A percentile compares a stretch with the other conserved stretches of the same genome.
phyloP scores from a whole-genome alignment of 2,113 vertebrate genomes.

The Galeopterus variegatus region DNA sequence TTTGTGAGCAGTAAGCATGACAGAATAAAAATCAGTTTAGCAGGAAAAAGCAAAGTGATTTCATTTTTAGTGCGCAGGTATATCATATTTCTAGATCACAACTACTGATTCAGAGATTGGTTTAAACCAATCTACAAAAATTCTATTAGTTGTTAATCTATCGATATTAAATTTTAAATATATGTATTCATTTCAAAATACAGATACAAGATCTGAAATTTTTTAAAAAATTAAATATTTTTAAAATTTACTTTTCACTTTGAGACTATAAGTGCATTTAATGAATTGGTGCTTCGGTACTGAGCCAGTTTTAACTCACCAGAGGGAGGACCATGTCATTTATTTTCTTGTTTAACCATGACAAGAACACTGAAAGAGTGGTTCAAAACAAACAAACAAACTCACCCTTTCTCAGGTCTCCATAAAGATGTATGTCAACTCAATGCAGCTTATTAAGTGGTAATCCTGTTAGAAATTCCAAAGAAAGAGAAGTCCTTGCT shows the following conservation, averaged over 20 bases:
- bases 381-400: background rate
- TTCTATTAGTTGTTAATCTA: background rate
- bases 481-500: background rate
- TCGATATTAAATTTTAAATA: background rate
- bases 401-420: background rate
- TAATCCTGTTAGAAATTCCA: background rate
- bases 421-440: background rate
- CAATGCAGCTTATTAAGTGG: background rate
- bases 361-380: background rate
- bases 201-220: background rate
- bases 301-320: background rate
- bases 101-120: conserved; percentile 15
- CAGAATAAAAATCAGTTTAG: conserved; percentile 80
- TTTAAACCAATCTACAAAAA: background rate
- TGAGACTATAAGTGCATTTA: background rate
- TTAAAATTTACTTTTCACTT: conserved; percentile 28
- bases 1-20: conserved; percentile 63
- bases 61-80: conserved; percentile 25
- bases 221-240: background rate
- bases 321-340: background rate
- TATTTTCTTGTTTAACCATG: background rate
- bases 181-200: background rate
- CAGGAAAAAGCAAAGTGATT: conserved; percentile 25
- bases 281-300: background rate
- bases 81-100: conserved; percentile 24